Evolutionary conservation across 30 jellyfish, hydroid and myxozoan genomes (phyloP).

Genomic region (Cassiopea xamachana): DNA sequence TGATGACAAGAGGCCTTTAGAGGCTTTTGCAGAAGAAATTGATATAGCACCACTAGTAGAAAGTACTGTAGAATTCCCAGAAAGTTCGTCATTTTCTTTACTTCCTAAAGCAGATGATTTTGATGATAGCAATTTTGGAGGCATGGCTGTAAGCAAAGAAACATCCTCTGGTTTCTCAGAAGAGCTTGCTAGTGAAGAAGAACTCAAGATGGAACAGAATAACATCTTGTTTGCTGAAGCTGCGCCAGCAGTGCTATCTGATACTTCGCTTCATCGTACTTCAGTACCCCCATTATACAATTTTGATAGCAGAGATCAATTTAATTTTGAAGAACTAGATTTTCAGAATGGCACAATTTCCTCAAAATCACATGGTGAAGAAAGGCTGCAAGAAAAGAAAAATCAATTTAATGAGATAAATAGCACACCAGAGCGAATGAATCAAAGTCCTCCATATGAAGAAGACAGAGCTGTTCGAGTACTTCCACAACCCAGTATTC

Average conservation of each 20-base stretch:
- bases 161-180: slow-evolving; percentile 30
- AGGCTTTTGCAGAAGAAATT: neutral
- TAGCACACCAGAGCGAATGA: neutral
- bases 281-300: neutral
- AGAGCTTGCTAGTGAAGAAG: neutral
- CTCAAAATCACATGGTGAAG: neutral
- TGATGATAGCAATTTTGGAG: neutral
- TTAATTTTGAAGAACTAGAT: neutral
- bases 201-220: neutral
- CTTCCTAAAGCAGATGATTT: neutral
- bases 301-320: neutral
- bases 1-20: neutral
- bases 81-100: neutral
- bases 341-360: neutral
- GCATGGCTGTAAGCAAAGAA: neutral
- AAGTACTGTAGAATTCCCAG: neutral
- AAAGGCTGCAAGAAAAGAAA: neutral
- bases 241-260: neutral
- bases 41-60: neutral
- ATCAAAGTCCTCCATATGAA: neutral
- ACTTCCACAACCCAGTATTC: slow-evolving; percentile 40
- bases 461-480: neutral
- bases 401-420: neutral
- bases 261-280: neutral
- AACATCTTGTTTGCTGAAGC: neutral